Conservation (phyloP, 2,113 vertebrate genomes). For the Catharus fuscescens region DNA sequence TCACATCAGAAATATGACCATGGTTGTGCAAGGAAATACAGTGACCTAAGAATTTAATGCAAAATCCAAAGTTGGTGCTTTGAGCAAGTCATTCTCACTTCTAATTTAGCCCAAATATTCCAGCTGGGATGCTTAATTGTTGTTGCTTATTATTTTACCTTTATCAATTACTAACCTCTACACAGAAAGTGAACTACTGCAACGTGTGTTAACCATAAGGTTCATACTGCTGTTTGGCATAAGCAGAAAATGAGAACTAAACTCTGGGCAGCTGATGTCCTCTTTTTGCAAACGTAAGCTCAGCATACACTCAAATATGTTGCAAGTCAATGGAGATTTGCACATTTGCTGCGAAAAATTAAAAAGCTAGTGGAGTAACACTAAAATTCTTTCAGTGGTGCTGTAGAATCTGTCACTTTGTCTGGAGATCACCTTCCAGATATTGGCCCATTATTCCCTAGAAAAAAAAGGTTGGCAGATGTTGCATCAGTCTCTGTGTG, state of each 20-base stretch:
- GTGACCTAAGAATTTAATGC: background rate
- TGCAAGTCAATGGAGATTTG: background rate
- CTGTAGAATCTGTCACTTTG: background rate
- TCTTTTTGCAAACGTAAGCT: constrained; percentile 5
- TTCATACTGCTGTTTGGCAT: background rate
- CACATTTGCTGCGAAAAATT: background rate
- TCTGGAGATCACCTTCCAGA: background rate
- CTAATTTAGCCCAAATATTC: background rate
- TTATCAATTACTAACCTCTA: background rate
- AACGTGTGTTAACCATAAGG: background rate
- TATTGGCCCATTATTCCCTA: background rate
- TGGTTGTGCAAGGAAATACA: background rate
- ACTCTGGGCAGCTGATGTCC: background rate
- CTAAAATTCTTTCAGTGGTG: background rate
- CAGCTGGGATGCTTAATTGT: background rate
- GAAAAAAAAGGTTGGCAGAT: background rate
- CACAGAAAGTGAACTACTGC: background rate
- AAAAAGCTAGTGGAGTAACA: background rate
- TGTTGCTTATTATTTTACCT: background rate
- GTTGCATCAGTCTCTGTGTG: background rate
- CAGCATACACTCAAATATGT: background rate
- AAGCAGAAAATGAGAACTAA: background rate
- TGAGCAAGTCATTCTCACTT: background rate
- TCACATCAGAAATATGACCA: background rate
- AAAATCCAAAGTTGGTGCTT: background rate